These are phyloP conservation scores for Poeciliopsis infans DNA, from an alignment of 2,797 vertebrate genomes.

Conservation along the genomic window DNA sequence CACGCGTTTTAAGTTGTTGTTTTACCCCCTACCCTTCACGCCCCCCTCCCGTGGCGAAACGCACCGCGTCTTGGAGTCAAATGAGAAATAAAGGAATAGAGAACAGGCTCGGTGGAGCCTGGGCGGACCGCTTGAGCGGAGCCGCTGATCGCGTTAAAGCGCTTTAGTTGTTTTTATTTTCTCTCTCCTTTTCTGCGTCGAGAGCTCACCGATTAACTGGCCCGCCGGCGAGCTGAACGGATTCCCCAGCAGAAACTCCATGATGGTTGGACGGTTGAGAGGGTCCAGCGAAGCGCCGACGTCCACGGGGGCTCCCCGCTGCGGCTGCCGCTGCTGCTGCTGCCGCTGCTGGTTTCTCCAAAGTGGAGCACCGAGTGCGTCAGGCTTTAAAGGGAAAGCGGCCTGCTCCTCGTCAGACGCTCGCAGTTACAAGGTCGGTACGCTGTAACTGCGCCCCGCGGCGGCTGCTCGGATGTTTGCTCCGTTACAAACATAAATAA, in stretches of 20 bases:
- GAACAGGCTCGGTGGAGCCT: not conserved
- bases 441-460: conserved; percentile 14
- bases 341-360: conserved; percentile 22
- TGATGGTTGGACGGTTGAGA: conserved; percentile 40
- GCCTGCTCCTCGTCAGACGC: not conserved
- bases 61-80: not conserved
- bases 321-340: conserved; percentile 12
- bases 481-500: not conserved
- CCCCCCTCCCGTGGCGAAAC: not conserved
- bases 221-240: conserved; percentile 81
- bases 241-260: conserved; percentile 83
- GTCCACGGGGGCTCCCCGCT: conserved; percentile 38
- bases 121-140: not conserved
- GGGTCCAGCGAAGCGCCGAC: conserved; percentile 37
- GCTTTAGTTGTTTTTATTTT: not conserved
- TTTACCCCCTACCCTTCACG: not conserved
- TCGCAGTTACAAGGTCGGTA: not conserved
- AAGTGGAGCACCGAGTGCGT: conserved; percentile 67
- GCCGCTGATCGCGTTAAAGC: not conserved
- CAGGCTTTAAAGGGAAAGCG: conserved; percentile 78
- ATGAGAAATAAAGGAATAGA: not conserved
- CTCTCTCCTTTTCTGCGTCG: not conserved
- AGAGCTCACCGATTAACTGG: conserved; percentile 78
- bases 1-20: conserved; percentile 10
- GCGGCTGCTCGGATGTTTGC: conserved; percentile 1